A percentile compares a stretch with the other conserved stretches of the same genome.
Conservation (phyloP, 2,888 invertebrate genomes). For the Drosophila mercatorum region DNA sequence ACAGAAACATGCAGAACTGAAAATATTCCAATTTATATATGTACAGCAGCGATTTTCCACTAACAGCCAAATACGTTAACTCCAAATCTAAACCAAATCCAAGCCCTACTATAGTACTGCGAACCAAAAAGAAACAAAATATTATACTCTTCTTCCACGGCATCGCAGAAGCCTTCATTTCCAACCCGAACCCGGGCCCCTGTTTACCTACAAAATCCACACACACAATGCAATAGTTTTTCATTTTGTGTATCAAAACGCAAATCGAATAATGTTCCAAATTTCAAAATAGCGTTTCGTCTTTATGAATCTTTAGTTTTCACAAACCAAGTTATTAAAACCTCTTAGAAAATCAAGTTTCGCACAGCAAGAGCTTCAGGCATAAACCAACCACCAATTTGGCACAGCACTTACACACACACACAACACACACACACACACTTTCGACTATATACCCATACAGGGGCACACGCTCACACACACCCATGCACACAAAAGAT, state of each 20-base stretch:
- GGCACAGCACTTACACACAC: slow-evolving; percentile 56
- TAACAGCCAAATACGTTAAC: slow-evolving; percentile 38
- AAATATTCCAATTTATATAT: not conserved
- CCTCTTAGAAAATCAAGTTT: slow-evolving; percentile 59
- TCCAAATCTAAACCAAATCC: slow-evolving; percentile 33
- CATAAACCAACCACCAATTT: slow-evolving; percentile 70
- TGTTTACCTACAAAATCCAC: slow-evolving; percentile 52
- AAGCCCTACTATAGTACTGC: slow-evolving; percentile 36
- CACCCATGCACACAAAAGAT: slow-evolving; percentile 23
- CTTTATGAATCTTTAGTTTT: slow-evolving; percentile 64
- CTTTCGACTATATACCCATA: slow-evolving; percentile 41
- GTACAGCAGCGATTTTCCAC: slow-evolving; percentile 54
- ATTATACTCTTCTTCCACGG: slow-evolving; percentile 78
- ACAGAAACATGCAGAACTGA: not conserved
- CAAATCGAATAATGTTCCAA: slow-evolving; percentile 58
- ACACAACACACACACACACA: slow-evolving; percentile 56
- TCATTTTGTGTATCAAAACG: slow-evolving; percentile 77
- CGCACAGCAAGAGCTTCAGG: slow-evolving; percentile 60
- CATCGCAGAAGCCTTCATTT: slow-evolving; percentile 79
- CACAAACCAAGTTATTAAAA: slow-evolving; percentile 43
- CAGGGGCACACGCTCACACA: slow-evolving; percentile 57
- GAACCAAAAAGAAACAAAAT: slow-evolving; percentile 16
- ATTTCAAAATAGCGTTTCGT: slow-evolving; percentile 71
- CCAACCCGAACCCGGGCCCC: slow-evolving; percentile 60
- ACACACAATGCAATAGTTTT: slow-evolving; percentile 82